These are phyloP conservation scores for Nyctibius bracteatus DNA, from an alignment of 2,113 vertebrate genomes.

Conservation along the genomic window DNA sequence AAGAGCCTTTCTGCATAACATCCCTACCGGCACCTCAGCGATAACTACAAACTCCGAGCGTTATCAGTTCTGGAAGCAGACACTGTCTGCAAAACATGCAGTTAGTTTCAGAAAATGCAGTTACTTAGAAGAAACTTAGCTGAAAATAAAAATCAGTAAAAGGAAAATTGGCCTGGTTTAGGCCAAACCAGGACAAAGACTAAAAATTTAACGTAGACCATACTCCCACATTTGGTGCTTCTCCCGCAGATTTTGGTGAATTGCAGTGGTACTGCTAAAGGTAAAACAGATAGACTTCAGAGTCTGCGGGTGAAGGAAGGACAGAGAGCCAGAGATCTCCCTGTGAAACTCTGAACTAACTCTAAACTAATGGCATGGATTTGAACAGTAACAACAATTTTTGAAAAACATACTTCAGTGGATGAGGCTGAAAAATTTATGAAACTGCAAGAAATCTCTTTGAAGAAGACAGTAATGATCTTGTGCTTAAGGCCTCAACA, in stretches of 20 bases:
- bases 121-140: too few relatives aligned
- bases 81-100: too few relatives aligned
- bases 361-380: neutral
- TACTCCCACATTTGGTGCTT: neutral
- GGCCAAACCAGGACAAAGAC: too few relatives aligned
- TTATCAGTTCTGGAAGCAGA: too few relatives aligned
- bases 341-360: neutral
- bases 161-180: too few relatives aligned
- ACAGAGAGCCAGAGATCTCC: neutral
- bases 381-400: neutral
- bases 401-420: neutral
- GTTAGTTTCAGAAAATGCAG: too few relatives aligned
- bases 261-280: neutral
- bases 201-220: neutral
- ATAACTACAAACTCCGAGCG: too few relatives aligned
- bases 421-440: neutral
- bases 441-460: neutral
- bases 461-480: neutral
- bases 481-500: neutral
- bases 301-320: neutral
- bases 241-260: neutral
- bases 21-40: too few relatives aligned
- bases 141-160: too few relatives aligned
- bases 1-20: too few relatives aligned
- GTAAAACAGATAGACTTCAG: neutral